Evolutionary conservation across 2,113 vertebrate species (phyloP).

Genomic region (Cephalopterus ornatus): DNA sequence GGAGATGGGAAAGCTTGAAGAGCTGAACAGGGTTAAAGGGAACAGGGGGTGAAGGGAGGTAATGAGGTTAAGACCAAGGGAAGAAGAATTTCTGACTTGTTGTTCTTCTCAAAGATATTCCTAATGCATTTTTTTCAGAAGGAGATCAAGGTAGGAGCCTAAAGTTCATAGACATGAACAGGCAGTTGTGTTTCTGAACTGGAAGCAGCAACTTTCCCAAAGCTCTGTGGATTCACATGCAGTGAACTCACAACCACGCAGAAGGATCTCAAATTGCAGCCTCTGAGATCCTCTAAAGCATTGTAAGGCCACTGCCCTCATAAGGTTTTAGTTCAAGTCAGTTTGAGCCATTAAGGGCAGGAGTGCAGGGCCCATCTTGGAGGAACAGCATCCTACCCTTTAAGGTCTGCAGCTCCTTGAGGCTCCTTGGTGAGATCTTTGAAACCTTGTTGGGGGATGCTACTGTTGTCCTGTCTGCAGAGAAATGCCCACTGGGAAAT

Average conservation of each 20-base stretch:
- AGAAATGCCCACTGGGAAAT: neutral
- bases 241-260: neutral
- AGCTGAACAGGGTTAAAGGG: neutral
- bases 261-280: neutral
- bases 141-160: neutral
- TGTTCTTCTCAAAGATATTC: neutral
- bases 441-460: neutral
- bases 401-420: neutral
- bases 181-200: neutral
- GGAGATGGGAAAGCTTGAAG: neutral
- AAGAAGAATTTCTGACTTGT: neutral
- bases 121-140: neutral
- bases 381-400: neutral
- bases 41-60: neutral
- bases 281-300: neutral
- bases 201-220: neutral
- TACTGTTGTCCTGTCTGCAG: neutral
- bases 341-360: neutral
- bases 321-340: neutral
- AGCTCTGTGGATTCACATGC: neutral
- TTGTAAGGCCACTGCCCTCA: neutral
- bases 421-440: neutral
- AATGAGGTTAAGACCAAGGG: neutral
- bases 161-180: neutral
- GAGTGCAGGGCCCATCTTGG: neutral